A percentile compares a stretch with the other conserved stretches of the same genome.
Conservation (phyloP, 2,797 vertebrate genomes). For the Craterocephalus amniculus region DNA sequence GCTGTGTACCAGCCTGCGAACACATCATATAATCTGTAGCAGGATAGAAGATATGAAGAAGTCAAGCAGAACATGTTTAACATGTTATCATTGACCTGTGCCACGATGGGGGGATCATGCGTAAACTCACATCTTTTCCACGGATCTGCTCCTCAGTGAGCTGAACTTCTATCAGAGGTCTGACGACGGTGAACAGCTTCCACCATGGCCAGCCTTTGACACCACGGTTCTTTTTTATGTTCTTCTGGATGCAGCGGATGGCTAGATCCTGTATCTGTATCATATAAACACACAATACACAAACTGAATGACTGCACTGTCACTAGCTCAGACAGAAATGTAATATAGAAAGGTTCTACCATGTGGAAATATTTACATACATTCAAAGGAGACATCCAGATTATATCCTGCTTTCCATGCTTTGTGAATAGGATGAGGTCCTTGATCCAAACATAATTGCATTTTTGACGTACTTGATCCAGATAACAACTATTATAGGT, state of each 20-base stretch:
- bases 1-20: neutral
- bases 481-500: too few relatives aligned
- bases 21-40: too few relatives aligned
- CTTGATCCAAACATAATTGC: too few relatives aligned
- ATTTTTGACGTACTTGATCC: too few relatives aligned
- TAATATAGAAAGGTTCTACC: too few relatives aligned
- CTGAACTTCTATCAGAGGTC: slow-evolving; percentile 94
- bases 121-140: slow-evolving; percentile 88
- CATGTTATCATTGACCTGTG: neutral
- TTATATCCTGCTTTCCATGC: too few relatives aligned
- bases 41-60: neutral
- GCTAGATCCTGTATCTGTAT: slow-evolving; percentile 95
- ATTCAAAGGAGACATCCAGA: too few relatives aligned
- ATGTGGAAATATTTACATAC: too few relatives aligned
- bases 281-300: too few relatives aligned
- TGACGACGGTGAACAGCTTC: slow-evolving; percentile 94
- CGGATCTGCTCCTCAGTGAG: slow-evolving; percentile 96
- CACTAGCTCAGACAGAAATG: too few relatives aligned
- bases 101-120: neutral
- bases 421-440: too few relatives aligned
- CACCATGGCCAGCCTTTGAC: slow-evolving; percentile 98
- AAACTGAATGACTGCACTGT: too few relatives aligned
- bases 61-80: neutral
- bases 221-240: slow-evolving; percentile 91
- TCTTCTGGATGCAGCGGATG: slow-evolving; percentile 90